Percentiles rank a stretch among this genome's conserved stretches.
Evolutionary conservation across 2,113 vertebrate species (phyloP).

Genomic region (Vicugna pacos): DNA sequence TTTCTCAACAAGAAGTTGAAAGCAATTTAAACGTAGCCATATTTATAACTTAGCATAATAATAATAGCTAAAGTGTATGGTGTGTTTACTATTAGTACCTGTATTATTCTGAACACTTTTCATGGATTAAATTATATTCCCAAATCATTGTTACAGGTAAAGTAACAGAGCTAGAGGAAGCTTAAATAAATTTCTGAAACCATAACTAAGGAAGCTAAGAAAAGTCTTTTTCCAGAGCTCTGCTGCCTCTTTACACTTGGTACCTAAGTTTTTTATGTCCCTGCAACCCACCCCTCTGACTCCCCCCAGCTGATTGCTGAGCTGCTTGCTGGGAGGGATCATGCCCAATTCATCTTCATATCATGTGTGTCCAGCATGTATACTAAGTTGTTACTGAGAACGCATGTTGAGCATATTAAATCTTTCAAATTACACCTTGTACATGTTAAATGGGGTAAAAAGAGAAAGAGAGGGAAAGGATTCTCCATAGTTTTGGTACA

Average conservation of each 20-base stretch:
- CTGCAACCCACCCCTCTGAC: rapidly evolving
- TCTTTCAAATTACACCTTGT: not conserved
- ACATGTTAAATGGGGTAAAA: not conserved
- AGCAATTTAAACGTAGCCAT: not conserved
- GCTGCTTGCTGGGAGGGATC: not conserved
- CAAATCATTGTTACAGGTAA: not conserved
- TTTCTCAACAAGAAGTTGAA: not conserved
- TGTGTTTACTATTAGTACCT: not conserved
- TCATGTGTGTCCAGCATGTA: not conserved
- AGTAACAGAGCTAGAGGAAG: not conserved
- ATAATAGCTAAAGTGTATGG: not conserved
- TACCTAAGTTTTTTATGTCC: not conserved
- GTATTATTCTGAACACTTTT: not conserved
- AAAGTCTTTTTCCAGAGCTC: not conserved
- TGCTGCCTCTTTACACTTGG: not conserved
- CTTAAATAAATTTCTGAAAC: not conserved
- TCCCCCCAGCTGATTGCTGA: not conserved
- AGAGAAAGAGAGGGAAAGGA: not conserved
- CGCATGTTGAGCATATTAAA: not conserved
- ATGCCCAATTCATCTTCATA: not conserved
- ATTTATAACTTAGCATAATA: not conserved
- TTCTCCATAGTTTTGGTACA: not conserved
- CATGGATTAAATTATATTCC: not conserved
- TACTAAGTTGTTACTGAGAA: not conserved
- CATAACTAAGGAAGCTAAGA: not conserved